These are phyloP conservation scores for Diadema setosum DNA, from an alignment of 35 echinoderm and acorn worm species.

Conservation along the genomic window DNA sequence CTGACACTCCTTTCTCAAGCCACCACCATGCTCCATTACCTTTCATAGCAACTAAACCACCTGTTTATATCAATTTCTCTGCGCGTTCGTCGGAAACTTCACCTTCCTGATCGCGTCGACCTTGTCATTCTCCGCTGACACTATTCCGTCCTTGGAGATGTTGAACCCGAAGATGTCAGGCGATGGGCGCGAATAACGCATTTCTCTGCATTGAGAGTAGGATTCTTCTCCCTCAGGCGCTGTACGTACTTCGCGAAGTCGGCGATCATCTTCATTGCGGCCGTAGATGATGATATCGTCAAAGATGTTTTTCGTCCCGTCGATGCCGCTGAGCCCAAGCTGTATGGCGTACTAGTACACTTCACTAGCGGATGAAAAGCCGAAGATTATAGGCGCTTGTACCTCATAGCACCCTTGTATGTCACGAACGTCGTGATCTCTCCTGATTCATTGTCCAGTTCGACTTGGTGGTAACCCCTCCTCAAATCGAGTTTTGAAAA, in stretches of 20 bases:
- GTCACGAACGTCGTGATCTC: conserved; percentile 51
- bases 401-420: conserved; percentile 24
- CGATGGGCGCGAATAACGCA: neutral
- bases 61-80: no score
- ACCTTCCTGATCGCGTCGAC: conserved; percentile 37
- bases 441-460: neutral
- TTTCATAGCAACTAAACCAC: no score
- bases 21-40: no score
- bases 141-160: conserved; percentile 13
- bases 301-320: neutral
- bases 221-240: no score
- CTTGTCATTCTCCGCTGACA: conserved; percentile 33
- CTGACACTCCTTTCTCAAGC: no score
- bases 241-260: neutral
- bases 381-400: conserved; percentile 60
- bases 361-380: conserved; percentile 26
- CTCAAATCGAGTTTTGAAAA: conserved; percentile 55
- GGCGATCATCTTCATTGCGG: conserved; percentile 9
- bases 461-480: conserved; percentile 53
- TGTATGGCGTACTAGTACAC: conserved; percentile 38
- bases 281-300: conserved; percentile 39
- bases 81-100: conserved; percentile 25
- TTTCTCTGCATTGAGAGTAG: no score
- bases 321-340: neutral
- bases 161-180: neutral